These are phyloP conservation scores for Crotalus helleri DNA, from an alignment of 2,113 vertebrate species.

Conservation along the genomic window DNA sequence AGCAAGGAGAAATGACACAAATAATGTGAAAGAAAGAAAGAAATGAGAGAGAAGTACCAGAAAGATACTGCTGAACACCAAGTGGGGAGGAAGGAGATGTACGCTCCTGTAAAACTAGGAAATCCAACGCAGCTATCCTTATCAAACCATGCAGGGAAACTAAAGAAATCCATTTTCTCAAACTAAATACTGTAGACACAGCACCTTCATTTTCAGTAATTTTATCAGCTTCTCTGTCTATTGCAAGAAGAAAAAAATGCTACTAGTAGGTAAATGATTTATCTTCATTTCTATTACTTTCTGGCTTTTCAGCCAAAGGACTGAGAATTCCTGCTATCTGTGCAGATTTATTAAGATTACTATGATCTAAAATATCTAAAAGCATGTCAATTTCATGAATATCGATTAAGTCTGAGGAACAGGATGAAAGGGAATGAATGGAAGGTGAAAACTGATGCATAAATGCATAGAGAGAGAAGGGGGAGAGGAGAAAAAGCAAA, in stretches of 20 bases:
- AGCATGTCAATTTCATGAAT: conserved; percentile 84
- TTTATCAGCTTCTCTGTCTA: conserved; percentile 37
- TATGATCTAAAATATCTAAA: conserved; percentile 91
- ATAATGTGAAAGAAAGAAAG: conserved; percentile 84
- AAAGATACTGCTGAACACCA: conserved; percentile 70
- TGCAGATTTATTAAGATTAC: conserved; percentile 67
- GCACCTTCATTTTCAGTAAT: conserved; percentile 39
- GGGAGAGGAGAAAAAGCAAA: neutral
- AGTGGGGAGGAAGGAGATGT: conserved; percentile 74
- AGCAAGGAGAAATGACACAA: conserved; percentile 86
- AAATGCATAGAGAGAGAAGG: conserved; percentile 55
- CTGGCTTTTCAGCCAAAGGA: conserved; percentile 43
- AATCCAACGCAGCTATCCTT: conserved; percentile 75
- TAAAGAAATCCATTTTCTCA: conserved; percentile 64
- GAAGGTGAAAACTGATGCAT: conserved; percentile 76
- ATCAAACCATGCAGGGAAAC: conserved; percentile 72
- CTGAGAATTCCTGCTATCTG: conserved; percentile 51
- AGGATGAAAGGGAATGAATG: conserved; percentile 71
- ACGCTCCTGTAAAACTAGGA: conserved; percentile 78
- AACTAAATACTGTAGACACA: conserved; percentile 52
- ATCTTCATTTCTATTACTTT: conserved; percentile 28
- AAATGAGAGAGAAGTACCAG: conserved; percentile 76
- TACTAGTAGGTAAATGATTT: neutral
- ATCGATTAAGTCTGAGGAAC: conserved; percentile 72
- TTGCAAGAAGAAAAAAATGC: conserved; percentile 14